Percentiles rank a stretch among this genome's conserved stretches.
Conservation (phyloP, 2,797 vertebrate species). For the Sebastolobus alascanus region DNA sequence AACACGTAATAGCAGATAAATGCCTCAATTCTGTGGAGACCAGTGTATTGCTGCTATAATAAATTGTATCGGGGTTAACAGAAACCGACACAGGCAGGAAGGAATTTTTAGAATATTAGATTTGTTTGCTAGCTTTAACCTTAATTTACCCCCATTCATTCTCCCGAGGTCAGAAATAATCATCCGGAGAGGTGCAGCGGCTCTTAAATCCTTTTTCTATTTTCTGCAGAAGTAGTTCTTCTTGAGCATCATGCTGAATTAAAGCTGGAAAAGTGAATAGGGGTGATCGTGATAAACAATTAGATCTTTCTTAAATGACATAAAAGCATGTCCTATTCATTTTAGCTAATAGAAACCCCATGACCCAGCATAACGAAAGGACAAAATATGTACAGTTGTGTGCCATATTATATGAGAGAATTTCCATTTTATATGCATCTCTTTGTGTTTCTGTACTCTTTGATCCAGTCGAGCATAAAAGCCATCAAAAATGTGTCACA, state of each 20-base stretch:
- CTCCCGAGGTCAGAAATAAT: conserved; percentile 34
- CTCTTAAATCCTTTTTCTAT: conserved; percentile 28
- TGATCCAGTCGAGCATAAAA: conserved; percentile 3
- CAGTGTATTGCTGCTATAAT: conserved; percentile 2
- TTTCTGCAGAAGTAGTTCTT: conserved; percentile 22
- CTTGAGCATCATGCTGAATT: background rate
- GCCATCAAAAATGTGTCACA: background rate
- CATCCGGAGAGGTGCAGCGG: conserved; percentile 13
- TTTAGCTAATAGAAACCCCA: conserved; percentile 15
- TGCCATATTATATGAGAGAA: background rate
- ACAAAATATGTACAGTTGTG: background rate
- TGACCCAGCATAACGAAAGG: conserved; percentile 5
- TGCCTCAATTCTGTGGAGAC: conserved; percentile 32
- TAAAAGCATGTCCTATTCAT: conserved; percentile 7
- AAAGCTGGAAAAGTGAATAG: conserved; percentile 12
- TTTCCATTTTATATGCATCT: background rate
- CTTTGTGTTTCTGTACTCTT: conserved; percentile 3
- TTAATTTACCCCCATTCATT: conserved; percentile 36
- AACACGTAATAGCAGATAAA: conserved; percentile 43
- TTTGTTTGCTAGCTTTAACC: conserved; percentile 52
- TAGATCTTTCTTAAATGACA: background rate
- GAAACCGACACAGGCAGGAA: background rate
- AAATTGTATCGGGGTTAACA: conserved; percentile 30
- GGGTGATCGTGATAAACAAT: conserved; percentile 11
- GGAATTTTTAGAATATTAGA: conserved; percentile 41